Evolutionary conservation across 2,797 vertebrate genomes (phyloP).

Genomic region (Leptatherina wallacei): DNA sequence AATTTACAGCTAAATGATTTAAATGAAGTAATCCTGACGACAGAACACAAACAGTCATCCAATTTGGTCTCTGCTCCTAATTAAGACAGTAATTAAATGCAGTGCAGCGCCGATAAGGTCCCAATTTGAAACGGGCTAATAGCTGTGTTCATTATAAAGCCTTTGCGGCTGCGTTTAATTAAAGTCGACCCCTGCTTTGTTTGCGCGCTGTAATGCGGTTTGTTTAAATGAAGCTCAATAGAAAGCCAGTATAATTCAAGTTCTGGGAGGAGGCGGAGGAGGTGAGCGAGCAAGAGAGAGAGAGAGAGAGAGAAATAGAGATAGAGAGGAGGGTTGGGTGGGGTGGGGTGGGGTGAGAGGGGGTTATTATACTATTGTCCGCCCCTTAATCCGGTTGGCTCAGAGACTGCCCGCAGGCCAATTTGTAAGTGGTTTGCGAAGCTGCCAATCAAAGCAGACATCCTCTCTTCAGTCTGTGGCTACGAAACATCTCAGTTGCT

Average conservation of each 20-base stretch:
- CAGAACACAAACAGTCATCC: not conserved
- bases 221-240: slow-evolving; percentile 41
- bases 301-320: not conserved
- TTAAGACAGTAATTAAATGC: slow-evolving; percentile 18
- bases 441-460: slow-evolving; percentile 83
- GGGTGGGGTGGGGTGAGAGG: slow-evolving; percentile 16
- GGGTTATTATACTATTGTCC: slow-evolving; percentile 72
- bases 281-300: not conserved
- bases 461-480: slow-evolving; percentile 81
- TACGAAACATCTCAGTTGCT: slow-evolving; percentile 81
- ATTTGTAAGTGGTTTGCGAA: slow-evolving; percentile 77
- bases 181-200: slow-evolving; percentile 45
- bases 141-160: slow-evolving; percentile 9
- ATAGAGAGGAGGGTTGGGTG: not conserved
- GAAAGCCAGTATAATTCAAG: slow-evolving; percentile 54
- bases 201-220: slow-evolving; percentile 51
- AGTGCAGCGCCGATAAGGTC: not conserved
- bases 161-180: slow-evolving; percentile 45
- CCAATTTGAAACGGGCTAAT: slow-evolving; percentile 18
- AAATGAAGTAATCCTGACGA: not conserved
- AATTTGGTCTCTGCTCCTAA: not conserved
- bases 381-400: slow-evolving; percentile 83
- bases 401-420: slow-evolving; percentile 70
- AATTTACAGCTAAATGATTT: not conserved
- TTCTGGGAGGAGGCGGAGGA: slow-evolving; percentile 58